Evolutionary conservation across 2,797 vertebrate species (phyloP).

Genomic region (Coreius guichenoti): DNA sequence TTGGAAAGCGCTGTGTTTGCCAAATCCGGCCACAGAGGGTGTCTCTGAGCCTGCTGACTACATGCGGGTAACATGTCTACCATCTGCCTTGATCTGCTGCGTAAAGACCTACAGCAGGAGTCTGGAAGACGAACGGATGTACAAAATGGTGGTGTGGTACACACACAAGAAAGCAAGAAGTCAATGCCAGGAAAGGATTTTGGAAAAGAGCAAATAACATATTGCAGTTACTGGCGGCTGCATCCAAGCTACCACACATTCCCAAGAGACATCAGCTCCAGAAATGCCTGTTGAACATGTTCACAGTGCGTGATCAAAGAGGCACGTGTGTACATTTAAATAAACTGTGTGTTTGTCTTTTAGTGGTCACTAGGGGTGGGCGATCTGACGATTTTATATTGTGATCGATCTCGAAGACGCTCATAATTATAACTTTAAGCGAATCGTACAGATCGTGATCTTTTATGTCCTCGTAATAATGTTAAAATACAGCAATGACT

Average conservation of each 20-base stretch:
- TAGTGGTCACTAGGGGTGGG: too few relatives aligned
- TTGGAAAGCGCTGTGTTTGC: neutral
- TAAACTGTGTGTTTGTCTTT: neutral
- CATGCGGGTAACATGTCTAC: conserved; percentile 52
- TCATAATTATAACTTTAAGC: too few relatives aligned
- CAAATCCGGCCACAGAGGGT: conserved; percentile 15
- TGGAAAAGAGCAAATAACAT: conserved; percentile 30
- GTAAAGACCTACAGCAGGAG: conserved; percentile 55
- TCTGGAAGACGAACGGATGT: conserved; percentile 39
- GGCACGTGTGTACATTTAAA: neutral
- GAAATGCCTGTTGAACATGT: neutral
- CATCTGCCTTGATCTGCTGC: conserved; percentile 59
- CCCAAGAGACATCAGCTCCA: conserved; percentile 6
- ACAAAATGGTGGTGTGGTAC: conserved; percentile 34
- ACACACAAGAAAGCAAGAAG: conserved; percentile 15
- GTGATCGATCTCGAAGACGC: too few relatives aligned
- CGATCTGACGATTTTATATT: too few relatives aligned
- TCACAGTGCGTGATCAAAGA: neutral
- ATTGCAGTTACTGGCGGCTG: neutral
- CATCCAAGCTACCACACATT: neutral
- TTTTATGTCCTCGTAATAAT: too few relatives aligned
- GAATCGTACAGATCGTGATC: too few relatives aligned
- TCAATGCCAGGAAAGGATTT: conserved; percentile 10
- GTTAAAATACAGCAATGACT: too few relatives aligned
- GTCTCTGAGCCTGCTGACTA: conserved; percentile 54